These are phyloP conservation scores for Hypselothyrea guttata DNA, from an alignment of 2,888 invertebrate genomes.

Conservation along the genomic window DNA sequence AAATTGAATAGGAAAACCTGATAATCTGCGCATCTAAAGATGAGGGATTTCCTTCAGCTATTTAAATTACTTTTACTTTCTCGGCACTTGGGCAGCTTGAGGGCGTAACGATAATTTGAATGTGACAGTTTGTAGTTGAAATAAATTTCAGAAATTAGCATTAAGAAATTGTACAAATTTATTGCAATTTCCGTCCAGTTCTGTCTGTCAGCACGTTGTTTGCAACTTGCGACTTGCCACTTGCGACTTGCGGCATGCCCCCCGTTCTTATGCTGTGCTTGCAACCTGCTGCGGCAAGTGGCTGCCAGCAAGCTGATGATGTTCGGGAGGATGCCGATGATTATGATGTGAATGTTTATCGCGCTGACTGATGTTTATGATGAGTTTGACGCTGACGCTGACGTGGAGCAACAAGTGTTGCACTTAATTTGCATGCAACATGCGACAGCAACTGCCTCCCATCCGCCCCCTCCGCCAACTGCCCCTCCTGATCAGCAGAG, in stretches of 20 bases:
- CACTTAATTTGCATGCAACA: conserved; percentile 73
- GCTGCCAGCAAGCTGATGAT: conserved; percentile 15
- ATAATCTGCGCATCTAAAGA: too few species aligned
- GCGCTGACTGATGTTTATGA: background rate
- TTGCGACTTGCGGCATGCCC: background rate
- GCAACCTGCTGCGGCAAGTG: conserved; percentile 12
- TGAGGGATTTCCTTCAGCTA: too few species aligned
- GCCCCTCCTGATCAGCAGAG: background rate
- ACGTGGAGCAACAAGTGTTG: conserved; percentile 65
- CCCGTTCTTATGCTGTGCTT: background rate
- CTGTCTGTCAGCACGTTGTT: background rate
- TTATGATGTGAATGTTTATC: conserved; percentile 1
- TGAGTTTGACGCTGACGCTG: conserved; percentile 16
- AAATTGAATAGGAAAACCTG: too few species aligned
- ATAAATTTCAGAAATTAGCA: too few species aligned
- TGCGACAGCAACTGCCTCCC: conserved; percentile 37
- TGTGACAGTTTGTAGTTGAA: too few species aligned
- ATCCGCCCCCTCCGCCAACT: too few species aligned
- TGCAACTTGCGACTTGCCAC: background rate
- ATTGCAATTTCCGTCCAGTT: background rate
- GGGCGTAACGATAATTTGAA: too few species aligned
- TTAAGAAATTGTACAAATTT: too few species aligned
- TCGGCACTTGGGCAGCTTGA: too few species aligned
- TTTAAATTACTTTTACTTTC: too few species aligned
- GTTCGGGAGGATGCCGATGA: conserved; percentile 9